These are phyloP conservation scores for Nomada hirtipes DNA, from an alignment of 2,888 invertebrate species.

Conservation along the genomic window DNA sequence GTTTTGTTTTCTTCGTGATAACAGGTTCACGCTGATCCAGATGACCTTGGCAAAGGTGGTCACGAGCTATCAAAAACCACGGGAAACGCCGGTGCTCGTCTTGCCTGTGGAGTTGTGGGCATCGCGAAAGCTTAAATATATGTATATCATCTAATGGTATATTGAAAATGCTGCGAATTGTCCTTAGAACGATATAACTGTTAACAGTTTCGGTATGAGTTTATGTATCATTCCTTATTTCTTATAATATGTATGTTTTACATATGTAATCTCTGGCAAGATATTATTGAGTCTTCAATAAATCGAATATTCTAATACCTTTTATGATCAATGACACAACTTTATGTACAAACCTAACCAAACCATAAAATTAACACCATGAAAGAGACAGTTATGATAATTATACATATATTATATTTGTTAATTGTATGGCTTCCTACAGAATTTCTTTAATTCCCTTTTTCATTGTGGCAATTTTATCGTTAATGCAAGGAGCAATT, in stretches of 20 bases:
- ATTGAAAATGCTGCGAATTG: constrained; percentile 2
- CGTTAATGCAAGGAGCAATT: no score
- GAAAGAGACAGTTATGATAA: no score
- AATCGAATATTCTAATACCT: constrained; percentile 25
- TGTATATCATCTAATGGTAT: constrained; percentile 5
- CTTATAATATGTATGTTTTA: constrained; percentile 28
- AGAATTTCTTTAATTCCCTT: no score
- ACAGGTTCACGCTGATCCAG: constrained; percentile 94
- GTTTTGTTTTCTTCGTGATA: constrained; percentile 20
- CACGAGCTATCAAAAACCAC: constrained; percentile 96
- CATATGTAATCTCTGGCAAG: constrained; percentile 26
- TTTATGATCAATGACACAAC: neutral
- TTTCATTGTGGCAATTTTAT: no score
- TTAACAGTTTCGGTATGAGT: constrained; percentile 24
- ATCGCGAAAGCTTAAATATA: constrained; percentile 84
- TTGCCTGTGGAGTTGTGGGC: constrained; percentile 96
- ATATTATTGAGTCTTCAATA: constrained; percentile 47
- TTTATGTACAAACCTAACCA: no score
- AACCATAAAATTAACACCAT: no score
- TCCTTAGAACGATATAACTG: constrained; percentile 31
- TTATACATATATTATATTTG: no score
- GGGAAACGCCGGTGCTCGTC: constrained; percentile 96
- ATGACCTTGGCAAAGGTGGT: constrained; percentile 97
- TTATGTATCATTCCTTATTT: constrained; percentile 56
- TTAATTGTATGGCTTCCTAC: no score